phyloP scores from a whole-genome alignment of 1,140 invertebrate genomes.

The Drosophila kepulauana region DNA sequence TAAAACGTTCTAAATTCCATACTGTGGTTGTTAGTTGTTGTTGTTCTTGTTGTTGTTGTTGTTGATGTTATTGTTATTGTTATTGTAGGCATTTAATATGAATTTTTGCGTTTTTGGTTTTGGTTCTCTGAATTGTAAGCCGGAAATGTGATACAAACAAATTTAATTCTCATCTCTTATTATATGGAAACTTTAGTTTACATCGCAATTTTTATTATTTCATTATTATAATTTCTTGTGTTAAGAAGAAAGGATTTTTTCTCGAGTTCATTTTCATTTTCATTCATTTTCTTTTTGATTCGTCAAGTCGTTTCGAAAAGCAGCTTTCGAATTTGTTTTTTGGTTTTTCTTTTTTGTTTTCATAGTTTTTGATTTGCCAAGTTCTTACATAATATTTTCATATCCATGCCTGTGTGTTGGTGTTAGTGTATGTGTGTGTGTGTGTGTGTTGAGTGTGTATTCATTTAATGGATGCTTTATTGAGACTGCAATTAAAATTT shows the following conservation, averaged over 20 bases:
- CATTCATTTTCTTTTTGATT: conserved; percentile 10
- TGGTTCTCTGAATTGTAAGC: conserved; percentile 60
- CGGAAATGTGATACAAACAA: conserved; percentile 46
- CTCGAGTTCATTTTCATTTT: conserved; percentile 30
- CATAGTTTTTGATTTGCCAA: conserved; percentile 40
- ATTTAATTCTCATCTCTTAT: conserved; percentile 35
- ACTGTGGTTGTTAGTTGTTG: conserved; percentile 52
- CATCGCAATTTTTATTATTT: conserved; percentile 41
- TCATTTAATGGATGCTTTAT: conserved; percentile 69
- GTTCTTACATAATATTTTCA: conserved; percentile 36
- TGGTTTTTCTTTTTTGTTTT: conserved; percentile 2
- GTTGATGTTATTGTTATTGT: conserved; percentile 61
- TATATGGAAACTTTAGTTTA: conserved; percentile 23
- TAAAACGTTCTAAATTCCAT: conserved; percentile 15
- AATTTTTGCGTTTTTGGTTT: conserved; percentile 38
- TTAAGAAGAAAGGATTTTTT: conserved; percentile 82
- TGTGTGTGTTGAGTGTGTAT: conserved; percentile 35
- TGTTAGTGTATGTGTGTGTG: conserved; percentile 19
- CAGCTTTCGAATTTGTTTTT: conserved; percentile 51
- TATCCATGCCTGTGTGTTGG: conserved; percentile 59
- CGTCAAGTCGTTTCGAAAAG: conserved; percentile 56
- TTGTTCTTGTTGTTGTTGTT: conserved; percentile 61
- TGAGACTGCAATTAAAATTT: conserved; percentile 83
- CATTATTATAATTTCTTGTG: conserved; percentile 44
- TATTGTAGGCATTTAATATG: conserved; percentile 69